A percentile compares a stretch with the other conserved stretches of the same genome.
Evolutionary conservation across 2,888 invertebrate genomes (phyloP).

Genomic region (Philonicus albiceps): DNA sequence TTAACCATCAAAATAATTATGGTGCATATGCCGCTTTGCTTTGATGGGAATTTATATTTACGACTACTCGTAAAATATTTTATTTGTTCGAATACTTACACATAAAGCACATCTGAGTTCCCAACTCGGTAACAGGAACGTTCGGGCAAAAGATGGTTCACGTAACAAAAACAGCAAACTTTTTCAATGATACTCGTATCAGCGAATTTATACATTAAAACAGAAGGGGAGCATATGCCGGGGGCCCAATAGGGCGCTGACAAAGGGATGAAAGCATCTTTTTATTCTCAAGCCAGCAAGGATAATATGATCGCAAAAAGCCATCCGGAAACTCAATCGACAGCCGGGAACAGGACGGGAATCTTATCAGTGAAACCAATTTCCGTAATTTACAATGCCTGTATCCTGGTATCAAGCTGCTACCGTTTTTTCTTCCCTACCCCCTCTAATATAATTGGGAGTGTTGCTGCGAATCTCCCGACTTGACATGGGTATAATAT

Average conservation of each 20-base stretch:
- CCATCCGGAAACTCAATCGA: background rate
- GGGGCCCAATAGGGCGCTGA: background rate
- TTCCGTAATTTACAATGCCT: conserved; percentile 1
- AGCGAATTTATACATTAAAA: conserved; percentile 4
- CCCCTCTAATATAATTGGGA: background rate
- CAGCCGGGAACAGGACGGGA: background rate
- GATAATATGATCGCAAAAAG: background rate
- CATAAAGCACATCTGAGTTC: background rate
- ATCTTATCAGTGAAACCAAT: conserved; percentile 20
- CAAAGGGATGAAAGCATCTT: background rate
- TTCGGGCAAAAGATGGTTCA: background rate
- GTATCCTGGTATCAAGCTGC: background rate
- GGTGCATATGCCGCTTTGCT: background rate
- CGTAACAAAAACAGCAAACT: conserved; percentile 1
- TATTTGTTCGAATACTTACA: background rate
- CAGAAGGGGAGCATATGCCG: background rate
- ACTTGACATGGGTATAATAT: background rate
- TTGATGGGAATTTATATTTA: background rate
- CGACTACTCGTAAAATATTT: background rate
- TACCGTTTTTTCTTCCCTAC: background rate
- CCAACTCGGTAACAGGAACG: background rate
- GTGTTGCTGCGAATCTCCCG: background rate
- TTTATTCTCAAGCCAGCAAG: background rate
- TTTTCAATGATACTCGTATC: conserved; percentile 18
- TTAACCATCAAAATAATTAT: background rate